These are phyloP conservation scores for Bubo bubo DNA, from an alignment of 2,113 vertebrate species.

Conservation along the genomic window DNA sequence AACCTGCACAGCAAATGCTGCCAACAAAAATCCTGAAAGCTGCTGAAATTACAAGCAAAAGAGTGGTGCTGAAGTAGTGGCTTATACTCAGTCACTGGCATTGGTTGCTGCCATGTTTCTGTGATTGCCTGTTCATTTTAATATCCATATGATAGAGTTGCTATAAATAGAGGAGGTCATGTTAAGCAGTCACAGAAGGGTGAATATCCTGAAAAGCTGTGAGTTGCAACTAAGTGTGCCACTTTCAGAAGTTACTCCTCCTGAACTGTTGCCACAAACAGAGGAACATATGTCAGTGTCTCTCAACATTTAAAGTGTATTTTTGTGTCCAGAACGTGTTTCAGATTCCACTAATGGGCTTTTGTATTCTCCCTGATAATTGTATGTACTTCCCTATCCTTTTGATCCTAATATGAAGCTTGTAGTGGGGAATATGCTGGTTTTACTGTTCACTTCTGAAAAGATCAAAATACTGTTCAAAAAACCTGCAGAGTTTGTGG, in stretches of 20 bases:
- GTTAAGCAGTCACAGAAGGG: not conserved
- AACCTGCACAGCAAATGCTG: not conserved
- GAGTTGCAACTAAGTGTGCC: not conserved
- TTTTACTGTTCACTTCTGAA: not conserved
- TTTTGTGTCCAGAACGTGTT: not conserved
- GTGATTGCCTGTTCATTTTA: not conserved
- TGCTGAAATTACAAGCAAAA: not conserved
- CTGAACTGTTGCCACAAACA: not conserved
- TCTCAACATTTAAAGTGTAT: not conserved
- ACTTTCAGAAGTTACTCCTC: not conserved
- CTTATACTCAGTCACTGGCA: not conserved
- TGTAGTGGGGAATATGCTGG: not conserved
- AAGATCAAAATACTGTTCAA: not conserved
- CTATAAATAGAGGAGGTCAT: not conserved
- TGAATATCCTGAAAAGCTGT: conserved; percentile 6
- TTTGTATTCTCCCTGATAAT: not conserved
- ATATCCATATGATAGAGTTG: accelerated
- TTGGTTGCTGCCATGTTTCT: not conserved
- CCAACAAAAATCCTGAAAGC: not conserved
- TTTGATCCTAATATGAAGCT: conserved; percentile 19
- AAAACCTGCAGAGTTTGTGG: not conserved
- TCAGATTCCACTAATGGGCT: not conserved
- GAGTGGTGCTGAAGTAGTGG: not conserved
- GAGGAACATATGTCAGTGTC: not conserved
- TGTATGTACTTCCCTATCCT: not conserved